phyloP scores from a whole-genome alignment of 2,113 vertebrate species.

The Erpornis zantholeuca region DNA sequence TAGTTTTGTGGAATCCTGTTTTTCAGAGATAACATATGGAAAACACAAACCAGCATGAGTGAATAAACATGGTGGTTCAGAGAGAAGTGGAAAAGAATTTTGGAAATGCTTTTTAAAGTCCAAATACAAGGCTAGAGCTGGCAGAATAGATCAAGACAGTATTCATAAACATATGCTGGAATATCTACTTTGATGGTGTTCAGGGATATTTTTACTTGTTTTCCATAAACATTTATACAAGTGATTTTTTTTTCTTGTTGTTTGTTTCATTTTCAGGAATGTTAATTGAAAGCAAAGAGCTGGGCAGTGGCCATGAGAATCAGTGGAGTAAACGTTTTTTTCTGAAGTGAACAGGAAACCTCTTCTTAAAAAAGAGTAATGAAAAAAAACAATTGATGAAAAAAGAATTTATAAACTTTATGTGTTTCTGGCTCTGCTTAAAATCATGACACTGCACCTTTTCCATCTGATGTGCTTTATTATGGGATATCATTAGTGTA shows the following conservation, averaged over 20 bases:
- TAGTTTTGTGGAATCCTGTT: not conserved
- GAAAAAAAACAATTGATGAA: not conserved
- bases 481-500: not conserved
- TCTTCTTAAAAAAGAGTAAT: not conserved
- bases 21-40: conserved; percentile 20
- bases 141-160: not conserved
- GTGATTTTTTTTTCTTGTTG: not conserved
- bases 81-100: not conserved
- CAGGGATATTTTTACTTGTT: conserved; percentile 11
- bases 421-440: not conserved
- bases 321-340: not conserved
- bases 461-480: not conserved
- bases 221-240: conserved; percentile 1
- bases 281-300: conserved; percentile 8
- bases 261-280: conserved; percentile 25
- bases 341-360: not conserved
- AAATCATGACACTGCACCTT: not conserved
- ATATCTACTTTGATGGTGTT: not conserved
- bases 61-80: not conserved
- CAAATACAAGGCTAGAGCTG: not conserved
- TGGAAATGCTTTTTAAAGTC: not conserved
- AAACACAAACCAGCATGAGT: not conserved
- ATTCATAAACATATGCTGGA: not conserved
- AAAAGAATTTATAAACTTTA: not conserved
- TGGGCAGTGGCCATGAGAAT: not conserved